Evolutionary conservation across 2,113 vertebrate genomes (phyloP).

Genomic region (Astatotilapia flaviijosephi): DNA sequence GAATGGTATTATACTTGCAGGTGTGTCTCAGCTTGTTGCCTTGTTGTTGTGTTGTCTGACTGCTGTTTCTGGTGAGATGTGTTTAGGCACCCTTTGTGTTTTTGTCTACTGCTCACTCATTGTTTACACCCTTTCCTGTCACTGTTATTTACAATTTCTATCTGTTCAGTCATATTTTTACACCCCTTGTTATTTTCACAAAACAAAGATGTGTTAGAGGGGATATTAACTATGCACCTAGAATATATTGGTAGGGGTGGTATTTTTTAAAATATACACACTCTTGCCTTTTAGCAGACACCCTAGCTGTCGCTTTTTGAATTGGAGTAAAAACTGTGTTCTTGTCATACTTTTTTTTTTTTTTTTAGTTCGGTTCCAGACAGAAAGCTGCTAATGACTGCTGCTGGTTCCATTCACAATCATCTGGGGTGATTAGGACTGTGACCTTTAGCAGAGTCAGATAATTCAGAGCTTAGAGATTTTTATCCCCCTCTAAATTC

Average conservation of each 20-base stretch:
- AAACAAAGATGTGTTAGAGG: not conserved
- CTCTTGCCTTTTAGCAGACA: not conserved
- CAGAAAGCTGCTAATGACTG: slow-evolving; percentile 55
- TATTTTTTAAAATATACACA: not conserved
- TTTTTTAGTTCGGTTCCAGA: not conserved
- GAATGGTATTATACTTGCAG: not conserved
- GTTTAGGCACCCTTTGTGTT: not conserved
- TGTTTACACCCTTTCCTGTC: slow-evolving; percentile 1
- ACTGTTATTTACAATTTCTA: not conserved
- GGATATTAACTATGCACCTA: not conserved
- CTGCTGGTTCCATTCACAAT: slow-evolving; percentile 31
- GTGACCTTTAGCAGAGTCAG: slow-evolving; percentile 57
- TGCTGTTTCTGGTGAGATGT: not conserved
- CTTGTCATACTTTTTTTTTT: slow-evolving; percentile 11
- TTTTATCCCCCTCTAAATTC: slow-evolving; percentile 35
- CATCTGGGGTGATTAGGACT: slow-evolving; percentile 49
- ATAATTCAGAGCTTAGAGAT: slow-evolving; percentile 57
- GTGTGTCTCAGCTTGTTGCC: not conserved
- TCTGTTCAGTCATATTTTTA: not conserved
- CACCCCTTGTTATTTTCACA: not conserved
- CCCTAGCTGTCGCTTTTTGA: not conserved
- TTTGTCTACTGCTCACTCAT: not conserved
- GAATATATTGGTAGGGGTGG: not conserved
- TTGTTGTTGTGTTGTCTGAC: slow-evolving; percentile 5
- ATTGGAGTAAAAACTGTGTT: slow-evolving; percentile 3